Conservation (phyloP, 2,113 vertebrate species). For the Malurus alboscapulatus region DNA sequence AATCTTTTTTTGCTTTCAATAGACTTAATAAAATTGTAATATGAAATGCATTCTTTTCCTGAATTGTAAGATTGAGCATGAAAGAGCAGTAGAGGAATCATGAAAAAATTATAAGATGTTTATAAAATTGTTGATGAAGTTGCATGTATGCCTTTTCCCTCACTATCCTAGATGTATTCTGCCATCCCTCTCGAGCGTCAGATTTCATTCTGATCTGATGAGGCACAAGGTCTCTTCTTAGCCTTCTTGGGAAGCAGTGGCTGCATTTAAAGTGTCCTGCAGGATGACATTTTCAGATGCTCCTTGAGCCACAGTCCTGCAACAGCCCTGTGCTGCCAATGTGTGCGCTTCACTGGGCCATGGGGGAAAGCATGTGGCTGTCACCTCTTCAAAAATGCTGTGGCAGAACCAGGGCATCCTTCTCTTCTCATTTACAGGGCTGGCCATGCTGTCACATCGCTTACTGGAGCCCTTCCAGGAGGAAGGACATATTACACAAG, state of each 20-base stretch:
- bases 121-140: not conserved
- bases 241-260: not conserved
- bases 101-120: not conserved
- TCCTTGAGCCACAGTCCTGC: not conserved
- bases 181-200: not conserved
- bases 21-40: not conserved
- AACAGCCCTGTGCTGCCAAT: not conserved
- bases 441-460: not conserved
- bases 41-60: not conserved
- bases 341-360: not conserved
- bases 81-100: not conserved
- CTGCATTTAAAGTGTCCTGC: not conserved
- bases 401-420: slow-evolving; percentile 32
- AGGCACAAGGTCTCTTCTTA: not conserved
- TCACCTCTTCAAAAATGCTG: slow-evolving; percentile 23
- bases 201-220: not conserved
- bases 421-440: not conserved
- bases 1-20: not conserved
- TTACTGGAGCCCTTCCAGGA: slow-evolving; percentile 12
- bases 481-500: not conserved
- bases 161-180: not conserved
- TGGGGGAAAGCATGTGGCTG: not conserved
- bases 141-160: not conserved
- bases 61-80: not conserved
- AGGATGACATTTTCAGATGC: not conserved